These are phyloP conservation scores for Drosophila neocordata DNA, from an alignment of 1,140 invertebrate species.

Conservation along the genomic window DNA sequence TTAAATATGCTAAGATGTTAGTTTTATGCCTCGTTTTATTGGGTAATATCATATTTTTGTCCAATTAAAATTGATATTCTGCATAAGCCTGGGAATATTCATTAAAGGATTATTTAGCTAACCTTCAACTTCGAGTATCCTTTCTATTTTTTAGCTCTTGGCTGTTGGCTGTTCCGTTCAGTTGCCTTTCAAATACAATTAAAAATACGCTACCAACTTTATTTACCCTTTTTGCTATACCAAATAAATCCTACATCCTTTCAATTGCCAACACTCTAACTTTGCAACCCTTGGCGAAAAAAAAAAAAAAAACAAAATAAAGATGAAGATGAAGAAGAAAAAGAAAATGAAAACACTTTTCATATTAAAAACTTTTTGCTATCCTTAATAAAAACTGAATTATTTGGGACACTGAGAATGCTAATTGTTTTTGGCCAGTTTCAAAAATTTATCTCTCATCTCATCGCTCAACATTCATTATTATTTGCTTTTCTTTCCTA, in stretches of 20 bases:
- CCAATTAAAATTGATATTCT: background rate
- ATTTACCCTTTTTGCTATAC: background rate
- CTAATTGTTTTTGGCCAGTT: constrained; percentile 41
- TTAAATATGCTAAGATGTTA: too few species aligned
- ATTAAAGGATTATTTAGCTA: background rate
- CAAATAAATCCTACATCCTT: background rate
- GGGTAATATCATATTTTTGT: too few species aligned
- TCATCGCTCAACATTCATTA: constrained; percentile 20
- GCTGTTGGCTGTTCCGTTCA: background rate
- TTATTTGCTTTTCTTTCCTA: constrained; percentile 16
- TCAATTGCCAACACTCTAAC: background rate
- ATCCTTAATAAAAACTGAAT: constrained; percentile 61
- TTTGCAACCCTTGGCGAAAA: too few species aligned
- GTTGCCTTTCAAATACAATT: constrained; percentile 7
- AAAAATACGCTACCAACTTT: background rate
- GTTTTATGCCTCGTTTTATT: too few species aligned
- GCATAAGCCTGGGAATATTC: background rate
- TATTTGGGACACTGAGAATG: constrained; percentile 41
- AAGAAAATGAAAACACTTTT: constrained; percentile 57
- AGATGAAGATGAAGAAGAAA: background rate
- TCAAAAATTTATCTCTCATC: constrained; percentile 37
- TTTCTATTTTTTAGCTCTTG: background rate
- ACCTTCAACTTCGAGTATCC: background rate
- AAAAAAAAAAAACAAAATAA: background rate
- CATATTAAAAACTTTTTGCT: constrained; percentile 69